Conservation (phyloP, 2,113 vertebrate genomes). For the Stegastes partitus region DNA sequence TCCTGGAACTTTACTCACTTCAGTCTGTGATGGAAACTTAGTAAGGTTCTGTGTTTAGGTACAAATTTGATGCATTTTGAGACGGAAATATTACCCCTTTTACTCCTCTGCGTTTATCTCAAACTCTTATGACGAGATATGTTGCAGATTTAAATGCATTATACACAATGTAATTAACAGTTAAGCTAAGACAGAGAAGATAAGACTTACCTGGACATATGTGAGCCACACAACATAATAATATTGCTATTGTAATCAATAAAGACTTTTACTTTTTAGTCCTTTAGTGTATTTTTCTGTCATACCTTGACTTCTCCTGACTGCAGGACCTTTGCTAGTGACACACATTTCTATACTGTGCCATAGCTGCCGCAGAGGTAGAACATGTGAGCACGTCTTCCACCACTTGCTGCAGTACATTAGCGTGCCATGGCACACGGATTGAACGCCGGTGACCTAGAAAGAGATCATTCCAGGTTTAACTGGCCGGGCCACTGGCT, state of each 20-base stretch:
- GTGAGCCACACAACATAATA: no score
- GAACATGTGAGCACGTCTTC: conserved; percentile 3
- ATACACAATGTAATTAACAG: no score
- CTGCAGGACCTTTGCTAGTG: background rate
- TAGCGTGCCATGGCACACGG: conserved; percentile 22
- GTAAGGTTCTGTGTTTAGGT: background rate
- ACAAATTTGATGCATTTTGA: background rate
- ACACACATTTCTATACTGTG: background rate
- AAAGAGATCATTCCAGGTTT: conserved; percentile 65
- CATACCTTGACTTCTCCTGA: background rate
- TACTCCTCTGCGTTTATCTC: background rate
- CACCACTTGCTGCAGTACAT: conserved; percentile 18
- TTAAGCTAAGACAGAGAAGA: no score
- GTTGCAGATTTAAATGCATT: no score
- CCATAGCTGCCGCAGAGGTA: background rate
- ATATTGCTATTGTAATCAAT: no score
- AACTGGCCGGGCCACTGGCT: conserved; percentile 56
- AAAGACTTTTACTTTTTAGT: no score
- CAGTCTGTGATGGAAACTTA: background rate
- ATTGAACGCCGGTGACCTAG: conserved; percentile 62
- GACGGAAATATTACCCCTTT: background rate
- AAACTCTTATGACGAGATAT: no score
- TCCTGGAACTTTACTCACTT: conserved; percentile 5
- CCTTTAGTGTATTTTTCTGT: no score
- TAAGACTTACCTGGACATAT: no score